phyloP scores from a whole-genome alignment of 2,888 invertebrate species.

The Syritta pipiens region DNA sequence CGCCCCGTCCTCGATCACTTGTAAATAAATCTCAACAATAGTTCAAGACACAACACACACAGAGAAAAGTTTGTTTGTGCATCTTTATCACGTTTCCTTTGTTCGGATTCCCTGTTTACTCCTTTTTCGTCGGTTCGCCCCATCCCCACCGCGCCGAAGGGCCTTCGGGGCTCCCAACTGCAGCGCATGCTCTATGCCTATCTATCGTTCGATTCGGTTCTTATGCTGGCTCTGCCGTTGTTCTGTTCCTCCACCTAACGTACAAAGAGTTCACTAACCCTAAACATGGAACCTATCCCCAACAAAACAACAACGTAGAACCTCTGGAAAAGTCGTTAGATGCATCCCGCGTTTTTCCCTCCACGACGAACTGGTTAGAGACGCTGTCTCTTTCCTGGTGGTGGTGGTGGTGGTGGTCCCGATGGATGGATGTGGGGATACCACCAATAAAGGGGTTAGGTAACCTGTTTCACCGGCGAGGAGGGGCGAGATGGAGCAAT shows the following conservation, averaged over 20 bases:
- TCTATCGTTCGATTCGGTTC: conserved; percentile 7
- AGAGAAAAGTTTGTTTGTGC: background rate
- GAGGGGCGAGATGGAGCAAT: too few species aligned
- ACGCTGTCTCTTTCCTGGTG: background rate
- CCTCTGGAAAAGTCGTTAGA: conserved; percentile 41
- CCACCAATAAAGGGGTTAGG: conserved; percentile 20
- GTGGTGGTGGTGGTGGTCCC: conserved; percentile 3
- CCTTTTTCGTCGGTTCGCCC: background rate
- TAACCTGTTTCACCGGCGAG: conserved; percentile 40
- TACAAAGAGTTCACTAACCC: conserved; percentile 28
- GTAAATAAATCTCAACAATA: conserved; percentile 14
- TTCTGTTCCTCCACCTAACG: conserved; percentile 20
- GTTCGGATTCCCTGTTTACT: conserved; percentile 17
- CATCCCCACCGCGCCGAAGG: background rate
- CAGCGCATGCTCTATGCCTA: background rate
- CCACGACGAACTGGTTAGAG: conserved; percentile 17
- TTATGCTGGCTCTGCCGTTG: conserved; percentile 18
- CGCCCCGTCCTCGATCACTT: too few species aligned
- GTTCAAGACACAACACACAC: background rate
- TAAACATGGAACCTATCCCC: conserved; percentile 15
- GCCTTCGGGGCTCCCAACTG: conserved; percentile 18
- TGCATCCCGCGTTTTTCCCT: conserved; percentile 25
- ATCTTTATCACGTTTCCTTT: conserved; percentile 9
- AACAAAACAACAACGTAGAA: background rate
- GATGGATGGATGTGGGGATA: background rate